Evolutionary conservation across 2,113 vertebrate genomes (phyloP).

Genomic region (Halichoeres trimaculatus): DNA sequence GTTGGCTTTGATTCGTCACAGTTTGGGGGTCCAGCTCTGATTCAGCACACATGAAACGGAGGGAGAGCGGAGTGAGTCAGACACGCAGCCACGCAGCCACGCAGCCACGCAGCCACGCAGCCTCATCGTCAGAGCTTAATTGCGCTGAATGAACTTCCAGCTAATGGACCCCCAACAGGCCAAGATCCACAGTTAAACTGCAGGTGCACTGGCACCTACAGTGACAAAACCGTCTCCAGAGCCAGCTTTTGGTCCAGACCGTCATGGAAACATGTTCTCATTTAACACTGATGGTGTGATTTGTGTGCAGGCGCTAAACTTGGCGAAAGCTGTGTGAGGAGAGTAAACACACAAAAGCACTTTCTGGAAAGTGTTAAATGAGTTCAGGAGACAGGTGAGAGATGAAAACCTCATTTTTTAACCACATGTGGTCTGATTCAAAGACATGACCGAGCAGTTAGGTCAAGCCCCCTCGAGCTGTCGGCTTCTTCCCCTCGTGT

Average conservation of each 20-base stretch:
- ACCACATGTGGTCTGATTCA: not conserved
- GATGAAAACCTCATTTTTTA: not conserved
- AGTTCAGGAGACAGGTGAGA: not conserved
- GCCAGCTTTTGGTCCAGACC: not conserved
- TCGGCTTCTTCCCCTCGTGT: no score
- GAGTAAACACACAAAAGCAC: no score
- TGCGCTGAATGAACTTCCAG: slow-evolving; percentile 1
- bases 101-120: slow-evolving; percentile 8
- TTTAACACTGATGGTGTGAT: not conserved
- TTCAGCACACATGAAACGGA: slow-evolving; percentile 29
- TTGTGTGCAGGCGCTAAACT: not conserved
- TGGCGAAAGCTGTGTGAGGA: not conserved
- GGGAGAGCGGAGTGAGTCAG: no score
- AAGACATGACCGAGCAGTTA: no score
- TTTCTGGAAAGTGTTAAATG: not conserved
- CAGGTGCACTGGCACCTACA: slow-evolving; percentile 27
- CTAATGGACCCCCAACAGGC: not conserved
- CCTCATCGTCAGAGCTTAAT: slow-evolving; percentile 9
- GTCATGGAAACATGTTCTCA: not conserved
- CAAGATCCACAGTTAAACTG: slow-evolving; percentile 8
- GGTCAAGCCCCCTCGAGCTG: no score
- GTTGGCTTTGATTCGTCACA: slow-evolving; percentile 10
- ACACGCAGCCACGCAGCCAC: no score
- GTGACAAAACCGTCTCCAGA: not conserved
- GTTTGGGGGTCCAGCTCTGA: not conserved